A percentile compares a stretch with the other conserved stretches of the same genome.
Conservation (phyloP, 2,797 vertebrate genomes). For the Tokudaia muenninki region DNA sequence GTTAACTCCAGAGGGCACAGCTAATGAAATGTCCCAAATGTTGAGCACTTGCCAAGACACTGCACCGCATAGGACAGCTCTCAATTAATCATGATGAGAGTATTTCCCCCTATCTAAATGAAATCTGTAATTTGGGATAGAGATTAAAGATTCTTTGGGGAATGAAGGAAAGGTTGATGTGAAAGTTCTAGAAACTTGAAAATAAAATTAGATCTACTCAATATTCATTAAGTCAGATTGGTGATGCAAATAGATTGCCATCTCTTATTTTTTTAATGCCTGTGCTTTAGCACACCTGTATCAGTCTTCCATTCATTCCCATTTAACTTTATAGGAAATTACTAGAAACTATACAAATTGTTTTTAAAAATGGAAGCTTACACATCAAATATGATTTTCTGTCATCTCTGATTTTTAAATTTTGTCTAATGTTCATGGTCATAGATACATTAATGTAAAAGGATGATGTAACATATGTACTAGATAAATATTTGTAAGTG, state of each 20-base stretch:
- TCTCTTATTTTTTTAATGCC: constrained; percentile 73
- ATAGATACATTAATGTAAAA: constrained; percentile 27
- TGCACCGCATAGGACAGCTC: not conserved
- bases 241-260: constrained; percentile 62
- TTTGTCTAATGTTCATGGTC: constrained; percentile 25
- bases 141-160: constrained; percentile 59
- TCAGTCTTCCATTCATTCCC: constrained; percentile 27
- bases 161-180: constrained; percentile 56
- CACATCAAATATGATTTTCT: constrained; percentile 42
- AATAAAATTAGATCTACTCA: constrained; percentile 71
- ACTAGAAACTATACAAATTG: not conserved
- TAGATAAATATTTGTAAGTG: not conserved
- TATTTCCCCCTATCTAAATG: constrained; percentile 71
- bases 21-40: constrained; percentile 78
- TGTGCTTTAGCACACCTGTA: constrained; percentile 42
- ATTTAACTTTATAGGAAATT: constrained; percentile 45
- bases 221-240: constrained; percentile 72
- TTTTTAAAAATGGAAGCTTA: constrained; percentile 29
- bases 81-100: constrained; percentile 67
- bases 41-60: constrained; percentile 61
- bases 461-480: not conserved
- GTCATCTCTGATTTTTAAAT: constrained; percentile 55
- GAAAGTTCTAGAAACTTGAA: constrained; percentile 74
- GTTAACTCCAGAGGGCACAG: constrained; percentile 67
- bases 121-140: constrained; percentile 73